Evolutionary conservation across 2,113 vertebrate genomes (phyloP), one percentile per base, ranked within the genome.

Genomic region (Ammodramus savannarum): DNA sequence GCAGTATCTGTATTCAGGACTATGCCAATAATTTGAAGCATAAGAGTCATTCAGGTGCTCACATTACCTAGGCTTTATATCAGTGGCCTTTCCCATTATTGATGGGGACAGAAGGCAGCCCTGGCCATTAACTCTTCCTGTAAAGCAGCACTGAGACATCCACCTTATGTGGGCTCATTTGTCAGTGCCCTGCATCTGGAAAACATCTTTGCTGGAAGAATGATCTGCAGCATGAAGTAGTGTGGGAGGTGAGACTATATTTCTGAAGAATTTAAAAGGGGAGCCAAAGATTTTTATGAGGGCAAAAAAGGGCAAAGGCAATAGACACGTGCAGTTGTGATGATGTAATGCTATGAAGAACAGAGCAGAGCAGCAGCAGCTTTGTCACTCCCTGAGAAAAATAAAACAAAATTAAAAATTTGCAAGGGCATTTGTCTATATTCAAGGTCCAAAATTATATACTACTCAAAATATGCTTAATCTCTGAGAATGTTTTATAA

Each of bases 181-280:
- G 94, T 90, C 66, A 93, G 41, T 89, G 73, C 10, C 19, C 39
- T 84, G 92, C 81, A 97, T 97, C 90, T 97, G 96, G 94, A 97
- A 97, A 91, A 81, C 65, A 93, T 97, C 95, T 95, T 75, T 80
- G 57, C 54, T 0, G 2, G 73, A 90, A 94, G 80, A 91, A 89
- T 82, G 61, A 68, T 96, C 89, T 85, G 51, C 59, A 83, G 46
- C 85, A 91, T 91, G 90, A 95, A 87, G 79, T 90, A 67, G 79
- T 85, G 89, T 94, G 84, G 65, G 69, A 96, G 87, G 80, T 85
- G 92, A 92, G 31, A 55, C n/a, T 95, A 48, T 85, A 68, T 93
- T 97, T 97, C 92, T 89, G 25, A 78, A 95, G 82, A 87, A 83
- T 93, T 91, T 89, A 74, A 93, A 96, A 72, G 68, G 67, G 68